Conservation (phyloP, 1,140 invertebrate genomes). For the Lutraria rhynchaena region DNA sequence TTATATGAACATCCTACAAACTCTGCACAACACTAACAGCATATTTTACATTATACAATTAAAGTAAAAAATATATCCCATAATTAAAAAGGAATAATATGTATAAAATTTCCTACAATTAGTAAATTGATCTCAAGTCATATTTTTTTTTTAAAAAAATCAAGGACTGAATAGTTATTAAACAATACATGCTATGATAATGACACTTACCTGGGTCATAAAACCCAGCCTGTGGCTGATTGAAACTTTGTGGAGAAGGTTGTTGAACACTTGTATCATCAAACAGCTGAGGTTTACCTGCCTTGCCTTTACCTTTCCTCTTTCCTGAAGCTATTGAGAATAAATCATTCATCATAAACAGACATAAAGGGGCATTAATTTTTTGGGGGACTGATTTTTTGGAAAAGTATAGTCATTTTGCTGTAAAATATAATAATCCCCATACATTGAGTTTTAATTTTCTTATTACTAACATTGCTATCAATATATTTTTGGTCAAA, state of each 20-base stretch:
- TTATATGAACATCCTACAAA: too few species aligned
- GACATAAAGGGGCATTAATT: not conserved
- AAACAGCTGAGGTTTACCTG: slow-evolving; percentile 70
- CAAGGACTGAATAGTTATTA: slow-evolving; percentile 8
- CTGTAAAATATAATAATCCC: not conserved
- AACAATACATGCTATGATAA: too few species aligned
- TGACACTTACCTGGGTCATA: slow-evolving; percentile 58
- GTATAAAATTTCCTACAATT: not conserved
- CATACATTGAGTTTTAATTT: too few species aligned
- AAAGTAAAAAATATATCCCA: not conserved
- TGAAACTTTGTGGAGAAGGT: slow-evolving; percentile 59
- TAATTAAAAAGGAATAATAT: not conserved
- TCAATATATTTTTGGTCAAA: too few species aligned
- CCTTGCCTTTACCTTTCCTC: slow-evolving; percentile 61
- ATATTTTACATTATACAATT: not conserved
- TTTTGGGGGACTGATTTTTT: not conserved
- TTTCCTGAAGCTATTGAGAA: slow-evolving; percentile 61
- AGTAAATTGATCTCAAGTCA: not conserved
- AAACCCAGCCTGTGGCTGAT: slow-evolving; percentile 52
- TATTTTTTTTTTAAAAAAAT: not conserved
- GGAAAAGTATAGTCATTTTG: not conserved
- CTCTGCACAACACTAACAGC: not conserved
- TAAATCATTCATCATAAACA: not conserved
- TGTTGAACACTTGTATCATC: slow-evolving; percentile 73
- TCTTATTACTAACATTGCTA: too few species aligned